Conservation (phyloP, 2,888 invertebrate genomes). For the Panorpa germanica region DNA sequence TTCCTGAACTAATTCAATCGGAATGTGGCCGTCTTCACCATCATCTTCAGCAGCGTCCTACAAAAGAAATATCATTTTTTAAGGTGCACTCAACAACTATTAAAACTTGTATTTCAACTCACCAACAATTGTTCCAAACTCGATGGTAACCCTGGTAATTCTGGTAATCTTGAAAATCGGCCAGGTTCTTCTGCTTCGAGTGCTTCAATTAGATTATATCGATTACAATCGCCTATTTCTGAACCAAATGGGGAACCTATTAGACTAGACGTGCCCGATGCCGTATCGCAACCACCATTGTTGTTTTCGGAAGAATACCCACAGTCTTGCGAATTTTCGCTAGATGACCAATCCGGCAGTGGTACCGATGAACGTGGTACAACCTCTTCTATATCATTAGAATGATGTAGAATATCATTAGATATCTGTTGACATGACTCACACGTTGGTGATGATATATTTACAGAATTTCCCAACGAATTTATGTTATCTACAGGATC, state of each 20-base stretch:
- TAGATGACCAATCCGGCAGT: conserved; percentile 1
- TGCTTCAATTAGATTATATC: conserved; percentile 7
- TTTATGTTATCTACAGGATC: too few relatives aligned
- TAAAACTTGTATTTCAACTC: too few relatives aligned
- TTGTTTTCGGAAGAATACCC: conserved; percentile 33
- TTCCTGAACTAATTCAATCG: conserved; percentile 72
- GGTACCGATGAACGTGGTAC: not conserved
- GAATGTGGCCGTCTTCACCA: conserved; percentile 66
- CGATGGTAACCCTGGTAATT: too few relatives aligned
- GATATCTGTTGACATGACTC: not conserved
- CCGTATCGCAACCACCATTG: conserved; percentile 28
- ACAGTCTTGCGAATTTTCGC: conserved; percentile 17
- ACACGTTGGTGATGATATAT: too few relatives aligned
- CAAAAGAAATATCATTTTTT: conserved; percentile 15
- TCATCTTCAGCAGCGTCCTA: conserved; percentile 62
- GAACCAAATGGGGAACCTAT: conserved; percentile 80
- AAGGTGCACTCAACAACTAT: conserved; percentile 1
- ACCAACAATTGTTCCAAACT: too few relatives aligned
- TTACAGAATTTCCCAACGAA: too few relatives aligned
- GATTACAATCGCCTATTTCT: conserved; percentile 44
- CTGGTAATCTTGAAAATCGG: too few relatives aligned
- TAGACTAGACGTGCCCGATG: conserved; percentile 52
- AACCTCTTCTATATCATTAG: not conserved
- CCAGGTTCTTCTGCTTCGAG: conserved; percentile 7
- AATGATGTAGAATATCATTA: not conserved